Base-by-base conservation (phyloP, 2,888 invertebrate genomes). In the Eremobia ochroleuca region DNA sequence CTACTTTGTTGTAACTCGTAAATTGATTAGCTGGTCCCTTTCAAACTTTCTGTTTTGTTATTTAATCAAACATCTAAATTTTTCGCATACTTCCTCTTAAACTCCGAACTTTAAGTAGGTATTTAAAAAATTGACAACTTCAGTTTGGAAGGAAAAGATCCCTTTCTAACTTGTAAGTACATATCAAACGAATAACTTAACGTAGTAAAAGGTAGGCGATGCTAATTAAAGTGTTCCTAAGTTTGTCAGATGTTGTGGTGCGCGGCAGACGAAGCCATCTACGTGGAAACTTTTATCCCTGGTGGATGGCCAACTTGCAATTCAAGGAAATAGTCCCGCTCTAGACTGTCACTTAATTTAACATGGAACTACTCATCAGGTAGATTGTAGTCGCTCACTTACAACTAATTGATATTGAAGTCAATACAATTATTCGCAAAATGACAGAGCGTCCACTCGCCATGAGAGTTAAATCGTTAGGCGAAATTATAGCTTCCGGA, bases 141-240 rank as follows among this genome's bases (percentile, higher is more conserved):
- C 65, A 74, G 59, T 80, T 86, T 21, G 62, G 59, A 66, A 68
- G 71, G 62, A 67, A 87, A 79, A 83, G 70, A 72, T 28, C 49
- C 70, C 52, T 66, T 71, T 61, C 40, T 25, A 76, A 81, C 49
- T 85, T 66, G 61, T 84, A 76, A 81, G 71, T 75, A 79, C 62
- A 86, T 86, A 83, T 73, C 72, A 75, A 79, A 83, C 72, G 61
- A 78, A 86, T 69, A 75, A 73, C 73, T 83, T 65, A 72, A 40
- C 64, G 37, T 72, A 74, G 65, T 73, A 76, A 61, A 72, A 69
- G 87, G 62, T n/a, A 61, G n/a, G 89, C 91, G 91, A 92, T 92
- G 92, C 93, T 94, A 95, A 95, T 95, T 95, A 94, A 94, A 94
- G 91, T 94, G 93, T 92, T 90, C 81, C 81, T 77, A 94, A 94